These are phyloP conservation scores for Cyclophora albipunctata DNA, from an alignment of 2,888 invertebrate species.

Conservation along the genomic window DNA sequence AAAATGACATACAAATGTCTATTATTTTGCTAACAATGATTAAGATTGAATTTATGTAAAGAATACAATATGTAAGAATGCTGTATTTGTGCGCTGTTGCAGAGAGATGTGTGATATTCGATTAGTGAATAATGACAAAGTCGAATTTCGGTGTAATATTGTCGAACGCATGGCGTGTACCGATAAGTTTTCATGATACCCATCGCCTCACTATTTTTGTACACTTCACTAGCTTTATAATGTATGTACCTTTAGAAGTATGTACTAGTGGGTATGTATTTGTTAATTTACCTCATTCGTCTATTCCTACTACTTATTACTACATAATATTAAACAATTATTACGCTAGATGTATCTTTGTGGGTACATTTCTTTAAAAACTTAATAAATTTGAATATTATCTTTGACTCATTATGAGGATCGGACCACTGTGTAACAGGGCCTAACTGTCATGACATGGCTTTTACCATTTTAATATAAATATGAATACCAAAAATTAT, in stretches of 20 bases:
- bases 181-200: slow-evolving; percentile 39
- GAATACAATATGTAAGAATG: slow-evolving; percentile 6
- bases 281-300: slow-evolving; percentile 52
- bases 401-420: neutral
- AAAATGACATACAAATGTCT: no score
- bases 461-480: slow-evolving; percentile 39
- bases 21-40: no score
- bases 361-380: slow-evolving; percentile 32
- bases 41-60: no score
- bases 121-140: slow-evolving; percentile 47
- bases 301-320: slow-evolving; percentile 49
- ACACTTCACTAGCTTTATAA: slow-evolving; percentile 48
- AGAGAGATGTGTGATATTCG: slow-evolving; percentile 53
- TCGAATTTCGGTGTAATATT: slow-evolving; percentile 44
- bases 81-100: slow-evolving; percentile 28
- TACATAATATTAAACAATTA: slow-evolving; percentile 17
- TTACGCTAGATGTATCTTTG: slow-evolving; percentile 48
- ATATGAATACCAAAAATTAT: slow-evolving; percentile 49
- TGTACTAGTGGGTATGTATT: slow-evolving; percentile 41
- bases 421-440: slow-evolving; percentile 33
- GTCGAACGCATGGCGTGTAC: slow-evolving; percentile 50
- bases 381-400: slow-evolving; percentile 22
- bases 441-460: slow-evolving; percentile 55
- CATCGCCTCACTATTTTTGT: slow-evolving; percentile 50
- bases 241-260: slow-evolving; percentile 28